Conservation (phyloP, 2,113 vertebrate genomes). For the Pseudopodoces humilis region DNA sequence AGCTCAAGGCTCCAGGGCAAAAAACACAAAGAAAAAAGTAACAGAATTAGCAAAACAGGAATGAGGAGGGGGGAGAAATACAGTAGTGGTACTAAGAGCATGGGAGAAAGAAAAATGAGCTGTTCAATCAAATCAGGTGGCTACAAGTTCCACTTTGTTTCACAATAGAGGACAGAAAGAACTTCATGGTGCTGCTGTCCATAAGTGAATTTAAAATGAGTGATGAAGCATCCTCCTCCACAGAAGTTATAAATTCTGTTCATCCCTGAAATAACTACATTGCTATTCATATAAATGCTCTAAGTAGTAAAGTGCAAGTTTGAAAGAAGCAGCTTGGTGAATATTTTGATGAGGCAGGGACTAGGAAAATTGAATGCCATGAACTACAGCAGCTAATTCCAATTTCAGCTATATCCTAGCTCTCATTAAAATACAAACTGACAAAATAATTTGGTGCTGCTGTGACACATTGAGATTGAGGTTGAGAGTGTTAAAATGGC, state of each 20-base stretch:
- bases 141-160: neutral
- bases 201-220: neutral
- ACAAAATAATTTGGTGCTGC: neutral
- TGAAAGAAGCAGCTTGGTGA: neutral
- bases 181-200: neutral
- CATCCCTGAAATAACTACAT: neutral
- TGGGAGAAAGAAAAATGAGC: neutral
- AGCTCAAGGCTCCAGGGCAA: neutral
- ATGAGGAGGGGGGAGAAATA: neutral
- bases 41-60: neutral
- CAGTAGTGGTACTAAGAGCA: neutral
- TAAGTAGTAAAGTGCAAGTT: neutral
- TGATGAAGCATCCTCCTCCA: neutral
- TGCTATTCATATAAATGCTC: neutral
- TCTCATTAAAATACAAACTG: neutral
- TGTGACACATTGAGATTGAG: neutral
- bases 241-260: neutral
- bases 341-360: neutral
- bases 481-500: neutral
- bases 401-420: neutral
- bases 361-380: neutral
- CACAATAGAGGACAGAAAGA: neutral
- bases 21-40: neutral
- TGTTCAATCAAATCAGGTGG: neutral
- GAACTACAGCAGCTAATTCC: neutral